Evolutionary conservation across 2,113 vertebrate species (phyloP).

Genomic region (Brevimyrus niger): DNA sequence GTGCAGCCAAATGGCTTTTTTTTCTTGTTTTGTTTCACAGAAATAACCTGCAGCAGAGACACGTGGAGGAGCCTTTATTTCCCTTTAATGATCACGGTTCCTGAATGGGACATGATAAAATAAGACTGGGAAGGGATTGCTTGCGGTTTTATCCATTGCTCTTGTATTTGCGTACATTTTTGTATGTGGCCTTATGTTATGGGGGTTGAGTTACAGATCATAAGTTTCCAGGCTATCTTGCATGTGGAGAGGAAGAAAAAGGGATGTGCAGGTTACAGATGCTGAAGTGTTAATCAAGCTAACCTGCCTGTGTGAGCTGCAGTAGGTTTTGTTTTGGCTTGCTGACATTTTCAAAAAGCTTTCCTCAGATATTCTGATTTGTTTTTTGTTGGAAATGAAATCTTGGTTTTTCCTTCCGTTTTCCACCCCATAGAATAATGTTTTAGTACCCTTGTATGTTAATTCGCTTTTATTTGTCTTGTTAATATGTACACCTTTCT

Average conservation of each 20-base stretch:
- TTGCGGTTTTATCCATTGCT: neutral
- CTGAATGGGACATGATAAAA: neutral
- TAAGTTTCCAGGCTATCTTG: neutral
- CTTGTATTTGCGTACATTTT: neutral
- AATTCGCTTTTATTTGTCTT: constrained; percentile 36
- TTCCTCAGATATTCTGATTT: neutral
- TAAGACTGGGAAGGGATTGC: neutral
- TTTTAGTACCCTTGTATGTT: constrained; percentile 32
- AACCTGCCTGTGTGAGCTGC: neutral
- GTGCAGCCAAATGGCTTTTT: neutral
- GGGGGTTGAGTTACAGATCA: neutral
- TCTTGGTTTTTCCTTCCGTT: neutral
- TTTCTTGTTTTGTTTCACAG: neutral
- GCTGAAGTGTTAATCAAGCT: neutral
- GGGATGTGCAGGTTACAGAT: constrained; percentile 36
- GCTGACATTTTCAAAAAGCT: neutral
- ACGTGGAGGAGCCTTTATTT: neutral
- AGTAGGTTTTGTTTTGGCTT: neutral
- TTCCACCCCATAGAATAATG: neutral
- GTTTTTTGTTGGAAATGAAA: neutral
- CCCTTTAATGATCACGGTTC: neutral
- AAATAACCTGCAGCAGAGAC: neutral
- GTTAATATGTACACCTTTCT: constrained; percentile 37
- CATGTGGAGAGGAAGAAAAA: constrained; percentile 18
- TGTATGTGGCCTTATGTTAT: neutral